Conservation (phyloP, 2,113 vertebrate species). For the Paedocypris sp. region DNA sequence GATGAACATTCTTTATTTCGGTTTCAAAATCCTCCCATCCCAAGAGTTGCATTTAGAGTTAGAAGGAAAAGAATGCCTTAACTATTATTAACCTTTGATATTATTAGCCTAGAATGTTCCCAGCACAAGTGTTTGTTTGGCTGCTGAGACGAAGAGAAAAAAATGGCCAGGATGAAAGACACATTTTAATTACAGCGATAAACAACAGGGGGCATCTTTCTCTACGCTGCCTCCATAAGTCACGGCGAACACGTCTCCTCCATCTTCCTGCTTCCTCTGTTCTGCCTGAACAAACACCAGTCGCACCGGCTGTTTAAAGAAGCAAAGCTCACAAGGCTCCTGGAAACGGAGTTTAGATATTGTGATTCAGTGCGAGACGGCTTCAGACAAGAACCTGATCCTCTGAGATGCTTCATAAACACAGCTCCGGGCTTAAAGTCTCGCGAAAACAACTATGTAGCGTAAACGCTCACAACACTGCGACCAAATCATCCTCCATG, state of each 20-base stretch:
- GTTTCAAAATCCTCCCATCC: too few species aligned
- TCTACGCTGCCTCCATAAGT: conserved; percentile 1
- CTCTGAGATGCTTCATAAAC: conserved; percentile 7
- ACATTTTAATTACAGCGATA: conserved; percentile 27
- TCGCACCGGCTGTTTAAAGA: not conserved
- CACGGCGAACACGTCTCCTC: conserved; percentile 4
- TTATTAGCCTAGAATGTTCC: conserved; percentile 26
- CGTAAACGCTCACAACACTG: not conserved
- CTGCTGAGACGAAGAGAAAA: not conserved
- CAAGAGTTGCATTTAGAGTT: too few species aligned
- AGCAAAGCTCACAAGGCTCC: not conserved
- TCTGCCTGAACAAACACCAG: not conserved
- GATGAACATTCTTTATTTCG: not conserved
- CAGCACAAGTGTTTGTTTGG: conserved; percentile 17
- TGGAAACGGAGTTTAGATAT: not conserved
- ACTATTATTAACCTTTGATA: conserved; percentile 26
- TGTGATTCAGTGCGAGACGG: conserved; percentile 2
- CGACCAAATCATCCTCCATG: too few species aligned
- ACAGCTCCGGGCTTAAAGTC: not conserved
- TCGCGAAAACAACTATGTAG: not conserved
- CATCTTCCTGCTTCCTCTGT: conserved; percentile 3
- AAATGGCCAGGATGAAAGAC: not conserved
- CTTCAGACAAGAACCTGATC: conserved; percentile 11
- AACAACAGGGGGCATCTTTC: conserved; percentile 11
- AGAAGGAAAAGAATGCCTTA: conserved; percentile 15